These are phyloP conservation scores for Drosophila eohydei DNA, from an alignment of 2,888 invertebrate genomes.

Conservation along the genomic window DNA sequence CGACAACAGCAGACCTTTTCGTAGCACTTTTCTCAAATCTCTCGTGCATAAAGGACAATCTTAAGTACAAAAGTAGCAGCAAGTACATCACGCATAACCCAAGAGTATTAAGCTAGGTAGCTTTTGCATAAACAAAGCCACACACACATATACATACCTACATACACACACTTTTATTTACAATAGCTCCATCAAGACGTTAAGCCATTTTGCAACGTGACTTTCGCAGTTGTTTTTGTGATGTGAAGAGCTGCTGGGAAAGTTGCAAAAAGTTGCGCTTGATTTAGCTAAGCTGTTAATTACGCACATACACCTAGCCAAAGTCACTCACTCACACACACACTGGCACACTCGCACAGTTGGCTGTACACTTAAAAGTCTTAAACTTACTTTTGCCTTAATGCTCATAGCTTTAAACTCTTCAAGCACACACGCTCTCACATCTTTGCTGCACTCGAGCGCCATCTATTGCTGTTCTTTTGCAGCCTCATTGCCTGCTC, in stretches of 20 bases:
- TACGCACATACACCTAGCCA: slow-evolving; percentile 29
- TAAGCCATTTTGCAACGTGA: slow-evolving; percentile 54
- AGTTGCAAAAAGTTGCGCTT: slow-evolving; percentile 51
- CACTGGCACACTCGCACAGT: slow-evolving; percentile 13
- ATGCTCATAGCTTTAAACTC: slow-evolving; percentile 40
- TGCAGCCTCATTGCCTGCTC: slow-evolving; percentile 57
- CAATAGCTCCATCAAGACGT: slow-evolving; percentile 12
- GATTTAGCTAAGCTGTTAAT: slow-evolving; percentile 58
- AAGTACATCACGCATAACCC: slow-evolving; percentile 16
- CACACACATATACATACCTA: not conserved
- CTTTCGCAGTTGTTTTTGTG: slow-evolving; percentile 38
- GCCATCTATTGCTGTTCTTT: slow-evolving; percentile 60
- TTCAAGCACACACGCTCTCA: slow-evolving; percentile 18
- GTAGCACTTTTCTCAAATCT: slow-evolving; percentile 14
- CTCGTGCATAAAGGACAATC: slow-evolving; percentile 7
- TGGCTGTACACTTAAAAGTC: slow-evolving; percentile 30
- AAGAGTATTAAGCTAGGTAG: slow-evolving; percentile 20
- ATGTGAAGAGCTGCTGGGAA: slow-evolving; percentile 18
- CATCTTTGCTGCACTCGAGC: slow-evolving; percentile 42
- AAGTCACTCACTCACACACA: slow-evolving; percentile 11
- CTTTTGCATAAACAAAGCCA: slow-evolving; percentile 8
- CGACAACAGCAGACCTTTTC: not conserved
- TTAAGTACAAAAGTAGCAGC: slow-evolving; percentile 18
- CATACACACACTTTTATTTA: not conserved
- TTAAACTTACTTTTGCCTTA: slow-evolving; percentile 39